Base-by-base conservation (phyloP, 2,888 invertebrate species). In the Lymantria dispar region DNA sequence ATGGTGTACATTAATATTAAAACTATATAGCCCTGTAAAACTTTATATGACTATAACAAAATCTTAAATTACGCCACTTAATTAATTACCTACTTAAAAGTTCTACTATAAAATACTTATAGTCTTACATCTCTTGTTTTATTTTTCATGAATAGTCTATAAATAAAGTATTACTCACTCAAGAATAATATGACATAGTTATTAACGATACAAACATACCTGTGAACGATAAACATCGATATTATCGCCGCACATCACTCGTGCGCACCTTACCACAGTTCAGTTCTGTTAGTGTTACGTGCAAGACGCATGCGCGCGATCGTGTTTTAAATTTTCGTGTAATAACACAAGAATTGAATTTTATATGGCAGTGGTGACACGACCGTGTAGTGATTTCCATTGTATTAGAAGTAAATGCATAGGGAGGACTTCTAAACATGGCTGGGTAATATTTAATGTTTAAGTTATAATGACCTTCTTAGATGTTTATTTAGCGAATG, bases 311-410 rank as follows among this genome's bases (percentile, higher is more conserved):
- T 79, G 88, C 86, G 88, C 85, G 78, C 82, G 77, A 82, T 71
- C 84, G 87, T 83, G 76, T 83, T 57, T 64, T 62, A 67, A 66
- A 68, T 72, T 63, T 50, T 60, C 56, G 52, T 63, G 60, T 62
- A 64, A 52, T 37, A 54, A 45, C 58, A 65, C 43, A 45, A 30
- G 72, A 75, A 78, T 72, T 76, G 71, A 69, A 77, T 84, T 65
- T 87, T 86, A 85, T 89, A 90, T 90, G 89, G 88, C 90, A 88
- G 87, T 88, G 81, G 82, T 83, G 83, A 85, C 75, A 69, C 81
- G 81, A 70, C 78, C 78, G 71, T 82, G 83, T 87, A 81, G 82
- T 78, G 84, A 84, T 64, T 83, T 86, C 76, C 83, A 80, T 72
- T 85, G 82, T 81, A 74, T 74, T 63, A 78, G 80, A 76, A 78